A percentile compares a stretch with the other conserved stretches of the same genome.
These are phyloP conservation scores for Choristoneura rosaceana DNA, from an alignment of 2,888 invertebrate species.

Conservation along the genomic window DNA sequence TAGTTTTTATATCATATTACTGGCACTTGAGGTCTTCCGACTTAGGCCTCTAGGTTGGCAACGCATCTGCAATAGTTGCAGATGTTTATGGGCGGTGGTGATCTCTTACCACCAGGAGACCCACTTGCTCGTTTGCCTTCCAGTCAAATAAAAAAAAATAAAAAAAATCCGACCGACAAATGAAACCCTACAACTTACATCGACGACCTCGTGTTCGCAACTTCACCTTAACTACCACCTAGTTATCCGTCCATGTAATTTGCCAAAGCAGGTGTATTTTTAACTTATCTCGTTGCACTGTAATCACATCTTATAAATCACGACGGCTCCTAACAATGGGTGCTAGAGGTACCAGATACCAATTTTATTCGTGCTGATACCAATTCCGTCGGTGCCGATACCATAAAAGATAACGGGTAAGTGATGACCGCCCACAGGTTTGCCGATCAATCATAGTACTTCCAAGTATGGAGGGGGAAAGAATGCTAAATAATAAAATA, in stretches of 20 bases:
- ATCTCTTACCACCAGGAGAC: no score
- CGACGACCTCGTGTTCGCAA: neutral
- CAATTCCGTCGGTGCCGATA: constrained; percentile 36
- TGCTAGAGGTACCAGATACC: constrained; percentile 32
- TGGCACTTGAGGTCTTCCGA: no score
- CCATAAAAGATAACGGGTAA: constrained; percentile 28
- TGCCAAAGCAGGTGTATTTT: constrained; percentile 28
- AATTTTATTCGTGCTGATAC: constrained; percentile 41
- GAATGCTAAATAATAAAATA: neutral
- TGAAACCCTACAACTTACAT: neutral
- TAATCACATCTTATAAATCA: constrained; percentile 30
- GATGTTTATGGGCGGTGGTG: no score
- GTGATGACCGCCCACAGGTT: constrained; percentile 32
- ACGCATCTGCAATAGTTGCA: no score
- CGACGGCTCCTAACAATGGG: constrained; percentile 38
- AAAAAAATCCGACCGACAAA: neutral
- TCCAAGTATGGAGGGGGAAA: constrained; percentile 1
- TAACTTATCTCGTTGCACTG: constrained; percentile 21
- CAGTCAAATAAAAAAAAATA: no score
- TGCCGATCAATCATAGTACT: constrained; percentile 30
- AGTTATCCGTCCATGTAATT: constrained; percentile 18
- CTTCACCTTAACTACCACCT: neutral
- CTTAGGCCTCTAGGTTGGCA: no score
- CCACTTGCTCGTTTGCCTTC: no score
- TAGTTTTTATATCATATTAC: no score